A percentile compares a stretch with the other conserved stretches of the same genome.
phyloP scores from a whole-genome alignment of 2,797 vertebrate species.

The Sebastes reedi region DNA sequence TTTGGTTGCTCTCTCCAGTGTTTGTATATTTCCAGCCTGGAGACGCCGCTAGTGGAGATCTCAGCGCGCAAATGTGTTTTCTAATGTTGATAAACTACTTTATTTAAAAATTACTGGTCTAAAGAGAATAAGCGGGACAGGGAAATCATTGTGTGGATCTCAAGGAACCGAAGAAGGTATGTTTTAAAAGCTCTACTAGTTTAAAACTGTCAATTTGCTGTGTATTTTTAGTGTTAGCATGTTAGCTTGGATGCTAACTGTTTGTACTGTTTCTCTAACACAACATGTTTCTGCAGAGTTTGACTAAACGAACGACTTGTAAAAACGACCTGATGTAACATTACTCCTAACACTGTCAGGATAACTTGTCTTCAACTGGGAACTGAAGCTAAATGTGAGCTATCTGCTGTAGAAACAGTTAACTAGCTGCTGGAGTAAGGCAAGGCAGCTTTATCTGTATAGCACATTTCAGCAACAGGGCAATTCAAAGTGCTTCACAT shows the following conservation, averaged over 20 bases:
- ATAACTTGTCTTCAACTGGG: constrained; percentile 61
- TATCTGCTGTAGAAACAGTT: constrained; percentile 26
- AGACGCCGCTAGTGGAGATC: constrained; percentile 61
- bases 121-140: background rate
- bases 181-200: background rate
- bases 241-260: constrained; percentile 68
- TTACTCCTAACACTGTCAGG: background rate
- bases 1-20: constrained; percentile 53
- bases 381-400: constrained; percentile 48
- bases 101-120: constrained; percentile 66
- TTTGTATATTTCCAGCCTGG: constrained; percentile 79
- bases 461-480: too few species aligned
- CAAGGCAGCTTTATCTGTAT: too few species aligned
- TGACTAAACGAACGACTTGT: background rate
- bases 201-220: too few species aligned
- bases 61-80: constrained; percentile 84
- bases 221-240: constrained; percentile 36
- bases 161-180: constrained; percentile 53
- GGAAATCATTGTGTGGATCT: constrained; percentile 17
- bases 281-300: background rate
- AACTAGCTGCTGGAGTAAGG: background rate
- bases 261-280: background rate
- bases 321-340: background rate
- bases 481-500: too few species aligned
- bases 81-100: constrained; percentile 63